A percentile compares a stretch with the other conserved stretches of the same genome.
Evolutionary conservation across 2,888 invertebrate species (phyloP).

Genomic region (Ophion costatus): DNA sequence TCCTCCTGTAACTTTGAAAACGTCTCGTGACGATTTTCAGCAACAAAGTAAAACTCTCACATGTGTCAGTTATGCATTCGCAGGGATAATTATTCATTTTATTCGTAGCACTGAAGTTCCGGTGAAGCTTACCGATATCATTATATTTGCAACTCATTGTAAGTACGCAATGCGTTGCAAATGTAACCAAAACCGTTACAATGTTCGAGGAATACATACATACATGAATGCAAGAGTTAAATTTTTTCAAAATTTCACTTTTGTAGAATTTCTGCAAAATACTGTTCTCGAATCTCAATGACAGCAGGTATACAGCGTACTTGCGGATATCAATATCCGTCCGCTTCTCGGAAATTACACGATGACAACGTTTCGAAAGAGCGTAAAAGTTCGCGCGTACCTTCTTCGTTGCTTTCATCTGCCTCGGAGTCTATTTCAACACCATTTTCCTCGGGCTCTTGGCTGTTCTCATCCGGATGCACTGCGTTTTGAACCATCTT

Average conservation of each 20-base stretch:
- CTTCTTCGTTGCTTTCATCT: constrained; percentile 64
- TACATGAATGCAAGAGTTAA: background rate
- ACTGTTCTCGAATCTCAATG: background rate
- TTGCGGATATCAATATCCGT: background rate
- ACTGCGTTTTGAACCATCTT: constrained; percentile 77
- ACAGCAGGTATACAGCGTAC: background rate
- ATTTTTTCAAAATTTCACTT: background rate
- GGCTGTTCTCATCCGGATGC: constrained; percentile 71
- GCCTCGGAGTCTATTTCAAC: constrained; percentile 55
- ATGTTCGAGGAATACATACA: background rate
- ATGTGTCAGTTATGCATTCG: too few species aligned
- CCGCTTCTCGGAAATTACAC: background rate
- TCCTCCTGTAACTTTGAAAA: too few species aligned
- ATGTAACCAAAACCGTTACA: background rate
- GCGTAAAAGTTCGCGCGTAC: constrained; percentile 24
- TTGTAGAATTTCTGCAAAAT: background rate
- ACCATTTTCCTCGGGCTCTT: constrained; percentile 58
- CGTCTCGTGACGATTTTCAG: too few species aligned
- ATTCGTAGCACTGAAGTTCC: too few species aligned
- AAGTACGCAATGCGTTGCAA: background rate
- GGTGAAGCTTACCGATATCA: too few species aligned
- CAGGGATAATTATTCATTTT: too few species aligned
- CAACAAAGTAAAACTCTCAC: too few species aligned
- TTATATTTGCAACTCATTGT: too few species aligned
- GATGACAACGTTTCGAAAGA: constrained; percentile 36